Base-by-base conservation (phyloP, 2,113 vertebrate species). In the Anarhynchus alexandrinus region DNA sequence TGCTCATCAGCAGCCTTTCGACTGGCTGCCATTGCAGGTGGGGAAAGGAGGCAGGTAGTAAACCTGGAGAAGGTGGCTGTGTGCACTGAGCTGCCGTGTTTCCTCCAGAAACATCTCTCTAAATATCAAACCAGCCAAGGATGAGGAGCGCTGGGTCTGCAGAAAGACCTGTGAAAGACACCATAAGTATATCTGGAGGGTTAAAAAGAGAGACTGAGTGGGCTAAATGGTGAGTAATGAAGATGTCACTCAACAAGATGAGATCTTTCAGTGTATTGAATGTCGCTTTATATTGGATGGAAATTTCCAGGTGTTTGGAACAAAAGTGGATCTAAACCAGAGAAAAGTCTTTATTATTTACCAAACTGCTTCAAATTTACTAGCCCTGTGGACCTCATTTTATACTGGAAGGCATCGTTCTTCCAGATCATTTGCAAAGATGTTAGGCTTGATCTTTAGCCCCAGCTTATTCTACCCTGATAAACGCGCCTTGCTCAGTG, bases 191-290 rank as follows among this genome's bases (percentile, higher is more conserved):
- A 58, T 65, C 57, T 1, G 2, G 70, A 89, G 82, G 94, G 86
- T 92, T 96, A 72, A 94, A 86, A 90, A 90, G 95, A 93, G 82
- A 77, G 52, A 29, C 51, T 81, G 95, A 92, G 86, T 94, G 82
- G 91, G 91, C 80, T 93, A 71, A 81, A 82, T 5, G 15, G 83
- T 95, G 96, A 96, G 73, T 94, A 94, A 92, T 94, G 86, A 71
- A 88, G 71, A 59, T 67, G 82, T 92, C 88, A 93, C 67, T 92
- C 83, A 71, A 25, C 1, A 4, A 65, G 36, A 70, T 14, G 82
- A 92, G 70, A 65, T n/a, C 55, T 65, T 67, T 76, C 73, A 61
- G 42, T 23, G 42, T 12, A 15, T 23, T 86, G 45, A 73, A 42
- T 22, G 7, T 22, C 0, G 1, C 83, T 89, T 84, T 71, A 15